Base-by-base conservation (phyloP, 37 sponge, comb jelly and placozoan genomes). In the Ianthella basta region DNA sequence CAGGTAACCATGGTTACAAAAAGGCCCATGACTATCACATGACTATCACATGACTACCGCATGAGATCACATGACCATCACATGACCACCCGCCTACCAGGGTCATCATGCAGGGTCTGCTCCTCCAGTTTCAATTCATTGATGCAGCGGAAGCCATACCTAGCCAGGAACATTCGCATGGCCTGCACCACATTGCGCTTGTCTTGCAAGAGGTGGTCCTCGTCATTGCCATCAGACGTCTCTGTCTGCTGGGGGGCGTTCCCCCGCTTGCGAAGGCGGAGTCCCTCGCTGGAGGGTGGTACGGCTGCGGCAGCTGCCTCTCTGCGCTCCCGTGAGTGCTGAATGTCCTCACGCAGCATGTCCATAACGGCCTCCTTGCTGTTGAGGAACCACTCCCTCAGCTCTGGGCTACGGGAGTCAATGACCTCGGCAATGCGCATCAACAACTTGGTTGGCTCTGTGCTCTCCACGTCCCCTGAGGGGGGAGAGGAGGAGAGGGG, bases 401-500 rank as follows among this genome's bases (percentile, higher is more conserved):
- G 80, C 55, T 61, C 83, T 20, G 59, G 40, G 18, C 80, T 63
- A 34, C 75, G 60, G 0, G 90, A 87, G 82, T 95, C 95, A n/a
- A 92, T 57, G 59, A 87, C 87, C 68, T 91, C 91, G 0, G 95
- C 95, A 59, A 91, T 89, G 61, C 83, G 87, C 95, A 95, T 95
- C 65, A 95, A 56, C 78, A 81, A 68, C 77, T 95, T 95, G 34
- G 95, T 95, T 0, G 95, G 95, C 84, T 91, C 86, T 27, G 95
- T 95, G 55, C 95, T 95, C 87, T 95, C 95, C 16, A 95, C 95
- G 87, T 95, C 82, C 21, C 95, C 93, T 91, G 53, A 13, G 25
- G 82, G 32, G 82, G 41, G 61, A 40, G 19, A 16, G 35, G 15
- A 21, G 39, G 78, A 3, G 44, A 38, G 78, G 36, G 78, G 44